phyloP scores from a whole-genome alignment of 1,140 invertebrate species.

The Aplysia californica region DNA sequence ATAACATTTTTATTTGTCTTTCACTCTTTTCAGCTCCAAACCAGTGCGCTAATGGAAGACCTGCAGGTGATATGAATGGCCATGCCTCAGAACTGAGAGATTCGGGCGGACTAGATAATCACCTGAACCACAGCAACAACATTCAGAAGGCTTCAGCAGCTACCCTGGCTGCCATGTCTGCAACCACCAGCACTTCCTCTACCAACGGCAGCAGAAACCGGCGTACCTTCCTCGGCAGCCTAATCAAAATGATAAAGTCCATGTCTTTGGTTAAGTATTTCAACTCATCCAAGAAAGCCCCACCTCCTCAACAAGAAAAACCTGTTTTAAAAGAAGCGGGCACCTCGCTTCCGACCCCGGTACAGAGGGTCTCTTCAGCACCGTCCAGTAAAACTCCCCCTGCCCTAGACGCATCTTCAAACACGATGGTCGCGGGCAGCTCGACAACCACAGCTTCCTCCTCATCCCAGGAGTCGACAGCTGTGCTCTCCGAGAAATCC shows the following conservation, averaged over 20 bases:
- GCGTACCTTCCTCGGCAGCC: conserved; percentile 35
- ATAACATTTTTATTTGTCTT: too few relatives aligned
- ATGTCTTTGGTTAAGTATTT: conserved; percentile 32
- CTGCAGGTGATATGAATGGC: conserved; percentile 44
- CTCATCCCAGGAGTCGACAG: too few relatives aligned
- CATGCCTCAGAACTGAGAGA: conserved; percentile 38
- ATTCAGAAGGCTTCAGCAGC: background rate
- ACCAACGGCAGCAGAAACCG: conserved; percentile 5
- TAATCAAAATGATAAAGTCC: conserved; percentile 38
- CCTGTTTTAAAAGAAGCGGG: conserved; percentile 20
- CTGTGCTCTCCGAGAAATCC: too few relatives aligned
- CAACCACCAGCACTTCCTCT: background rate
- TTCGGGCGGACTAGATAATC: background rate
- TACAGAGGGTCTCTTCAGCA: too few relatives aligned
- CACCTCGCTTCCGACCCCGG: conserved; percentile 18
- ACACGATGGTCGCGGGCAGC: too few relatives aligned
- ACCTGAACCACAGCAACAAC: background rate
- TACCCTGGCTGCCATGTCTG: too few relatives aligned
- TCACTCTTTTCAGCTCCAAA: too few relatives aligned
- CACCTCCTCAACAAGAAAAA: conserved; percentile 6
- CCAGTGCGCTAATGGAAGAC: background rate
- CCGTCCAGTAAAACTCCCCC: too few relatives aligned
- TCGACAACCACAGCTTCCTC: conserved; percentile 18
- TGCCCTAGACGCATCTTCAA: too few relatives aligned
- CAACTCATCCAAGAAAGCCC: background rate